Evolutionary conservation across 2,888 invertebrate species (phyloP).

Genomic region (Phengaris arion): DNA sequence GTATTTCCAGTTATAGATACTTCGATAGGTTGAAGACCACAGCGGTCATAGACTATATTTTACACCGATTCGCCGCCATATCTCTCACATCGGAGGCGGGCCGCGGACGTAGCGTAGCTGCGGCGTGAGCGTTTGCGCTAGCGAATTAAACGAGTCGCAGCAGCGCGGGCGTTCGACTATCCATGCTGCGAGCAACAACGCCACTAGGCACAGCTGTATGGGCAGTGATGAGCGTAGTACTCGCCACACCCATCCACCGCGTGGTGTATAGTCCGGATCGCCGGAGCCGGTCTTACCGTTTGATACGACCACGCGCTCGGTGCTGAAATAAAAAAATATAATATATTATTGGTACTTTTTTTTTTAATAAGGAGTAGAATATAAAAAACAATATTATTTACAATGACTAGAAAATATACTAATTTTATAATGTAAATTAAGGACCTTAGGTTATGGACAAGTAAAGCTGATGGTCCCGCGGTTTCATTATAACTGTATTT

Average conservation of each 20-base stretch:
- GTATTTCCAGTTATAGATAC: background rate
- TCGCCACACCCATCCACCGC: conserved; percentile 84
- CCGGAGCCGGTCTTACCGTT: conserved; percentile 76
- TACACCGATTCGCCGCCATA: conserved; percentile 1
- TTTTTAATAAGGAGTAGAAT: too few species aligned
- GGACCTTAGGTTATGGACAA: background rate
- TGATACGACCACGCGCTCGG: conserved; percentile 54
- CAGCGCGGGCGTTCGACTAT: conserved; percentile 87
- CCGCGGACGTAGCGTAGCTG: conserved; percentile 90
- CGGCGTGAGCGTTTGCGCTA: conserved; percentile 87
- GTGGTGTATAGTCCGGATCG: conserved; percentile 78
- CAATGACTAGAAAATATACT: too few species aligned
- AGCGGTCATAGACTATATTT: background rate
- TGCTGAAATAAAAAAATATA: conserved; percentile 42
- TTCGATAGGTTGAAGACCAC: background rate
- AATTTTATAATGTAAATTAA: too few species aligned
- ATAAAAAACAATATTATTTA: too few species aligned
- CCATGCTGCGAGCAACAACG: conserved; percentile 86
- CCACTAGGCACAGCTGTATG: conserved; percentile 86
- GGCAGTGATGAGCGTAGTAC: conserved; percentile 88
- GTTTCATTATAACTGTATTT: too few species aligned
- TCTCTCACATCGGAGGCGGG: conserved; percentile 81
- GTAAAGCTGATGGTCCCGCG: too few species aligned
- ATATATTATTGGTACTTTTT: background rate
- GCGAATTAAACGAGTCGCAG: conserved; percentile 88